These are phyloP conservation scores for Thecophora atra DNA, from an alignment of 2,888 invertebrate species.

Conservation along the genomic window DNA sequence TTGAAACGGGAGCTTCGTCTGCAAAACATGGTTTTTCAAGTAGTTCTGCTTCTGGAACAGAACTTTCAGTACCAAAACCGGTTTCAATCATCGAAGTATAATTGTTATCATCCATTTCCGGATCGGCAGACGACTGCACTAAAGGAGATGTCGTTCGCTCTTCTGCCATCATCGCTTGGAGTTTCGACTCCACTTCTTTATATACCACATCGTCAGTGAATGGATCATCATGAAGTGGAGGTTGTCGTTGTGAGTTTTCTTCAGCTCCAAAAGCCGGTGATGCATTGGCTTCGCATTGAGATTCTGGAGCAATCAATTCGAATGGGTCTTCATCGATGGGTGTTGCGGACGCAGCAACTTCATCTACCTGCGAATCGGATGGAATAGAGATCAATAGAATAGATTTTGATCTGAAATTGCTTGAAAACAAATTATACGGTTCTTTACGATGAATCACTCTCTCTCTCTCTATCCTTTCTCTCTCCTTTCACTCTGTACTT, in stretches of 20 bases:
- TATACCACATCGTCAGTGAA: neutral
- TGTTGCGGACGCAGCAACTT: slow-evolving; percentile 53
- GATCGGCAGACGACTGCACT: neutral
- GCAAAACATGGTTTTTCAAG: neutral
- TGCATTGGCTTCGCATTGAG: slow-evolving; percentile 23
- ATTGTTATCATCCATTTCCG: neutral
- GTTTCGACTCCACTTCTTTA: neutral
- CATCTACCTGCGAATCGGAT: slow-evolving; percentile 50
- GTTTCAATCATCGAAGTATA: neutral
- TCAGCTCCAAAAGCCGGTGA: neutral
- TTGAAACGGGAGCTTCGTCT: neutral
- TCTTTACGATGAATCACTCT: too few species aligned
- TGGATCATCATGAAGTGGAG: neutral
- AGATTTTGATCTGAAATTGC: too few species aligned
- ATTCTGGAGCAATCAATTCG: neutral
- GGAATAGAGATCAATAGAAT: neutral
- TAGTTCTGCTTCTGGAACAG: neutral
- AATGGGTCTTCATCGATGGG: slow-evolving; percentile 46
- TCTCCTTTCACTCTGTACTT: too few species aligned
- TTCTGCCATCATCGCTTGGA: too few species aligned
- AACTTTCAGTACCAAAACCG: neutral
- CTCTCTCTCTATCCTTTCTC: too few species aligned
- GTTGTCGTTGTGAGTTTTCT: neutral
- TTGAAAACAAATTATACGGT: too few species aligned
- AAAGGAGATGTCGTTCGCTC: neutral